phyloP scores from a whole-genome alignment of 2,113 vertebrate genomes.

The Galemys pyrenaicus region DNA sequence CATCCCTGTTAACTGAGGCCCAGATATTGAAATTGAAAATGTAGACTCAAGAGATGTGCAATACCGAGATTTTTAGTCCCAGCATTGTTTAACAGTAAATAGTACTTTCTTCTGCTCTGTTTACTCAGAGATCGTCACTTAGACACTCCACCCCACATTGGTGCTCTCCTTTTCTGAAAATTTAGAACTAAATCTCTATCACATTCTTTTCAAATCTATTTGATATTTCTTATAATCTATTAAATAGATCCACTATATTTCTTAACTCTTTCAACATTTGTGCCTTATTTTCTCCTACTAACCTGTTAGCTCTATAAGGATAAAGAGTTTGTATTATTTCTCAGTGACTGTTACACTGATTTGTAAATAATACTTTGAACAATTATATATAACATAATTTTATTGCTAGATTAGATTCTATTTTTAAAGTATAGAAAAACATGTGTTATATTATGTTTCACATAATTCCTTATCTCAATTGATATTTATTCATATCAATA shows the following conservation, averaged over 20 bases:
- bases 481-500: slow-evolving; percentile 5
- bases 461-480: not conserved
- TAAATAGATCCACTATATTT: not conserved
- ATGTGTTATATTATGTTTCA: not conserved
- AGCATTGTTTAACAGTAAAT: not conserved
- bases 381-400: not conserved
- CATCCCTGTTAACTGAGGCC: not conserved
- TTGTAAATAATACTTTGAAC: not conserved
- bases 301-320: not conserved
- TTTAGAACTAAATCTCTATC: not conserved
- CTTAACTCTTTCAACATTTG: not conserved
- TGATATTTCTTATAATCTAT: not conserved
- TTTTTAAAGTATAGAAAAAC: not conserved
- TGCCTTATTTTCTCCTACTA: not conserved
- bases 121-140: not conserved
- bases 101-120: not conserved
- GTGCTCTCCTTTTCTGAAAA: not conserved
- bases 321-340: not conserved
- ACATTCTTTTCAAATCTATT: not conserved
- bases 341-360: not conserved
- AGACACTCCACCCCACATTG: too few relatives aligned
- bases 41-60: not conserved
- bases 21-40: not conserved
- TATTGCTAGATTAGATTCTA: not conserved
- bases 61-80: not conserved